Base-by-base conservation (phyloP, 2,888 invertebrate species). In the Podabrus alpinus region DNA sequence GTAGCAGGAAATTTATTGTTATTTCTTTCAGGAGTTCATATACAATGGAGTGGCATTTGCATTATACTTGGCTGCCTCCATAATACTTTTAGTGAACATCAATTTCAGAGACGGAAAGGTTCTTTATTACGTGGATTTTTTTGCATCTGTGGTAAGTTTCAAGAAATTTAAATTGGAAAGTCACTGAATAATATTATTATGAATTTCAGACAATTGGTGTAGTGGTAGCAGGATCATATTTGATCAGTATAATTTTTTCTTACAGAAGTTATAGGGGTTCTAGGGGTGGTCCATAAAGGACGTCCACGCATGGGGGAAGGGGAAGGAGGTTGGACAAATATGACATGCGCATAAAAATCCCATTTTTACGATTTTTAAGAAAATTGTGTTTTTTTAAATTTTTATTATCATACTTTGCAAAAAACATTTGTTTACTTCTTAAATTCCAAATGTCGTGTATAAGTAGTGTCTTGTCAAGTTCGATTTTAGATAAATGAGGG, bases 1-100 rank as follows among this genome's bases (percentile, higher is more conserved):
- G n/a, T n/a, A n/a, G n/a, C n/a, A n/a, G n/a, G n/a, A n/a, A n/a
- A n/a, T n/a, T n/a, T n/a, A 29, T 11, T 11, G 62, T 29, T 68
- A 74, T 75, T 24, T 76, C 76, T 75, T 91, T 64, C 88, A 96
- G 96, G 95, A 96, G 89, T 90, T 95, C 71, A 89, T 96, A 77
- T 96, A 94, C 83, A 96, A 96, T 81, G 90, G 92, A 9, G 87
- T 94, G 74, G 95, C 93, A 2, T 94, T 92, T 81, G 88, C 94
- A 71, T 87, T 96, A 72, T 90, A 94, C 79, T 85, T 96, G 68
- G 91, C 92, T 69, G 93, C 94, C 4, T 92, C 94, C 9, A 85
- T 94, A 66, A 90, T 92, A 1, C 89, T 95, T 59, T 84, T 95
- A 11, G 90, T 94, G 62, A 90, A 92, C 84, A 89, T 94, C n/a